A percentile compares a stretch with the other conserved stretches of the same genome.
phyloP scores from a whole-genome alignment of 2,113 vertebrate genomes.

The Brachionichthys hirsutus region DNA sequence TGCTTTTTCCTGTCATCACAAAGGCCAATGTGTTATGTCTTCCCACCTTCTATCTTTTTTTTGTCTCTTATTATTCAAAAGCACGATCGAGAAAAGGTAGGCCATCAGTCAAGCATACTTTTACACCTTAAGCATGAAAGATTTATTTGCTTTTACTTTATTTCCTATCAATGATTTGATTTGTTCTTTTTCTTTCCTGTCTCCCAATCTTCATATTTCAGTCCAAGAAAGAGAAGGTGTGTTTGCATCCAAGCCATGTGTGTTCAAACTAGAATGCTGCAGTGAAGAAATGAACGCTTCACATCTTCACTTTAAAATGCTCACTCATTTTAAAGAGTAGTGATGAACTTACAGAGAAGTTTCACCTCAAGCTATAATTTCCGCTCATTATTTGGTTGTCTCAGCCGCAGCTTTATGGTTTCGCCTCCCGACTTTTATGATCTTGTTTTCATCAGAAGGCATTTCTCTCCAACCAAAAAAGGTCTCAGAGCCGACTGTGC shows the following conservation, averaged over 20 bases:
- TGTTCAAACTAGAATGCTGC: not conserved
- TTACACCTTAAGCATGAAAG: no score
- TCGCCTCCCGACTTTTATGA: no score
- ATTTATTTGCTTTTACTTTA: not conserved
- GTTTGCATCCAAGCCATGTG: constrained; percentile 7
- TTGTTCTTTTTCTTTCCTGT: not conserved
- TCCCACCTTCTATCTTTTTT: not conserved
- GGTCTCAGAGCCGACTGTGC: no score
- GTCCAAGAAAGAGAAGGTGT: constrained; percentile 65
- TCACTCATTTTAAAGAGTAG: not conserved
- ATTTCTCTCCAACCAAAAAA: no score
- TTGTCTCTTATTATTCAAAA: constrained; percentile 19
- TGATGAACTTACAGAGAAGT: no score
- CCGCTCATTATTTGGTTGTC: no score
- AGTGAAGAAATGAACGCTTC: no score
- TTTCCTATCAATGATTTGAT: constrained; percentile 2
- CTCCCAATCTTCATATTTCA: constrained; percentile 20
- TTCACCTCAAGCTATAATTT: no score
- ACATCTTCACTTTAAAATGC: no score
- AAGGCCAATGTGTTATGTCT: no score
- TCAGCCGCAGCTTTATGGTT: no score
- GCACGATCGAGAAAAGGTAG: constrained; percentile 66
- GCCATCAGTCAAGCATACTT: not conserved
- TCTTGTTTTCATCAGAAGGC: no score
- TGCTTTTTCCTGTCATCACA: not conserved